These are phyloP conservation scores for Zaprionus tsacasi DNA, from an alignment of 1,140 invertebrate genomes.

Conservation along the genomic window DNA sequence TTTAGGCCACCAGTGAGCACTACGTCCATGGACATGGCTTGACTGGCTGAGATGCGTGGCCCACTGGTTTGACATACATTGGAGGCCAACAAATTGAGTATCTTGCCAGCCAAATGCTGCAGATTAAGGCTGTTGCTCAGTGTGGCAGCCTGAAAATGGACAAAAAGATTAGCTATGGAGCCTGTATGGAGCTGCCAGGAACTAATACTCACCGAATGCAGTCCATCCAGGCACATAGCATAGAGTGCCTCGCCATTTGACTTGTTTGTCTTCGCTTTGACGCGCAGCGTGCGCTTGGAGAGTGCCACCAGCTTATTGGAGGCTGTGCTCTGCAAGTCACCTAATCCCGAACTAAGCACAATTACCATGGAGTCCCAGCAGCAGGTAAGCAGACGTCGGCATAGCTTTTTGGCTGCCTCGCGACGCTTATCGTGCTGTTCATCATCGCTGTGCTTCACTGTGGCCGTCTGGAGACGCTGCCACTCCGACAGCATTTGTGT, in stretches of 20 bases:
- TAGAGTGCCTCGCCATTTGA: constrained; percentile 89
- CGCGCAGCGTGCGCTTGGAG: constrained; percentile 85
- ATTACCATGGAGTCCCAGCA: constrained; percentile 96
- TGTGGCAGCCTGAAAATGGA: constrained; percentile 86
- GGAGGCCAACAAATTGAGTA: constrained; percentile 79
- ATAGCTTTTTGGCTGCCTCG: constrained; percentile 89
- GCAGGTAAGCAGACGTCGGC: constrained; percentile 90
- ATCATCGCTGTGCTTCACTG: constrained; percentile 87
- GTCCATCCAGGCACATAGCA: constrained; percentile 93
- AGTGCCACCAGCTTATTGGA: constrained; percentile 85
- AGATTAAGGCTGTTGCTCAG: constrained; percentile 90
- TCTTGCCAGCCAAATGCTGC: constrained; percentile 87
- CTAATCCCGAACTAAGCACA: constrained; percentile 92
- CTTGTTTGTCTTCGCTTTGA: constrained; percentile 86
- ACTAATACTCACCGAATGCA: constrained; percentile 90
- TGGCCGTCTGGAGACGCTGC: constrained; percentile 90
- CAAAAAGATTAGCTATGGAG: not conserved
- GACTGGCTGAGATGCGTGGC: constrained; percentile 91
- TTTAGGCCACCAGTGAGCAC: constrained; percentile 91
- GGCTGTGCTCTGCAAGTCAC: constrained; percentile 86
- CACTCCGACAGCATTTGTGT: constrained; percentile 93
- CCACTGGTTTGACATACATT: constrained; percentile 85
- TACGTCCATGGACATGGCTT: constrained; percentile 95
- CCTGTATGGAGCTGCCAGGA: not conserved
- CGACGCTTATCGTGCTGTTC: constrained; percentile 85